Base-by-base conservation (phyloP, 2,113 vertebrate species). In the Platichthys flesus region DNA sequence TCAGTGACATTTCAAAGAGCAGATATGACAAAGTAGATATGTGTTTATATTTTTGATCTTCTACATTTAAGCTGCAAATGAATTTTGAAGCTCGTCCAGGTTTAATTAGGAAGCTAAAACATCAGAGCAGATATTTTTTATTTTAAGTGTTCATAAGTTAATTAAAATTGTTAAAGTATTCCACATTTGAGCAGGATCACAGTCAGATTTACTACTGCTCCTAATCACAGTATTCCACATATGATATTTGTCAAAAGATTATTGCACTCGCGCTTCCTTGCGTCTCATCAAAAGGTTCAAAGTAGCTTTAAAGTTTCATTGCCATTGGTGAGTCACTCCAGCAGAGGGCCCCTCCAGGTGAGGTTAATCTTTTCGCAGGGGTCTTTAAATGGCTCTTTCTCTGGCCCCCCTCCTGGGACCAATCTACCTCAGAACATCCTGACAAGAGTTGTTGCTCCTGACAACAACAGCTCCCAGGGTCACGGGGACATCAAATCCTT, bases 241-340 rank as follows among this genome's bases (percentile, higher is more conserved):
- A n/a, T 31, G 31, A 31, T 67, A 71, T 71, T 71, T 74, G 47
- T 76, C 80, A 72, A 71, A 76, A 71, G 45, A 71, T 68, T 57
- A 75, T n/a, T 71, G 56, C 6, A 5, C 57, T 67, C 10, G 35
- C 42, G 51, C 51, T 54, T 54, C 20, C 20, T 54, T 18, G 45
- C 45, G 6, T 49, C 45, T 14, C 10, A 51, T 51, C 49, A 16
- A 20, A 57, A 57, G 24, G 67, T 64, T 68, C 12, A 70, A 74
- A 60, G 26, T 9, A 55, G 31, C 71, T 76, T 67, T 64, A 74
- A 15, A 61, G 40, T 73, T 76, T 67, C 64, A 71, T 55, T 60
- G 81, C 78, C 12, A 2, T 18, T 60, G 67, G 79, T 73, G 67
- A 57, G 37, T 76, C 78, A 85, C 23, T 57, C 23, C 55, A 10